Conservation (phyloP, 2,113 vertebrate genomes). For the Larimichthys crocea region DNA sequence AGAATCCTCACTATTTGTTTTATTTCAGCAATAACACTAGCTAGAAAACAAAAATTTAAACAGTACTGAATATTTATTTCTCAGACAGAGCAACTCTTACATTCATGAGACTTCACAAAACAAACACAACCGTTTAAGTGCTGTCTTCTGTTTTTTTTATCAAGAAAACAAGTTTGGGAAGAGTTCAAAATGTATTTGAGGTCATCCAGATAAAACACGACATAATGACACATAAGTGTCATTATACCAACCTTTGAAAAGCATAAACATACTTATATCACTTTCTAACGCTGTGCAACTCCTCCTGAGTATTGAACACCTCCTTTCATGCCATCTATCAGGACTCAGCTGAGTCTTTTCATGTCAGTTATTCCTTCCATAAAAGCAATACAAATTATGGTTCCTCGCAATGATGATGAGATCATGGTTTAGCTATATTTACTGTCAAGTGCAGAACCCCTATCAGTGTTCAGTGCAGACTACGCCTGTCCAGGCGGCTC, state of each 20-base stretch:
- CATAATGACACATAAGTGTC: constrained; percentile 24
- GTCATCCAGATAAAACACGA: constrained; percentile 30
- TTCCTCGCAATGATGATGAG: neutral
- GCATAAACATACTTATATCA: constrained; percentile 34
- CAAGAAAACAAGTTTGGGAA: constrained; percentile 21
- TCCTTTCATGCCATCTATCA: constrained; percentile 35
- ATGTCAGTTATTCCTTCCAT: constrained; percentile 31
- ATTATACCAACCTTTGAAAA: constrained; percentile 18
- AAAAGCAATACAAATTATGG: constrained; percentile 24
- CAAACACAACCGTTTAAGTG: constrained; percentile 5
- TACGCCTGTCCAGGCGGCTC: neutral
- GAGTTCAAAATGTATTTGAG: constrained; percentile 34
- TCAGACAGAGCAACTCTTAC: neutral
- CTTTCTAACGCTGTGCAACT: constrained; percentile 23
- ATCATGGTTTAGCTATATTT: constrained; percentile 41
- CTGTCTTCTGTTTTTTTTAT: constrained; percentile 39
- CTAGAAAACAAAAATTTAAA: neutral
- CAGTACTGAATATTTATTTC: constrained; percentile 20
- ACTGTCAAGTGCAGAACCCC: constrained; percentile 24
- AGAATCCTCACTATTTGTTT: neutral
- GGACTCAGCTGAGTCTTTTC: constrained; percentile 13
- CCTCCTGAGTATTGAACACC: constrained; percentile 7
- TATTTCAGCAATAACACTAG: constrained; percentile 3
- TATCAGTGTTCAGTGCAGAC: constrained; percentile 19
- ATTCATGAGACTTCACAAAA: neutral